Evolutionary conservation across 2,113 vertebrate genomes (phyloP).

Genomic region (Colossoma macropomum): DNA sequence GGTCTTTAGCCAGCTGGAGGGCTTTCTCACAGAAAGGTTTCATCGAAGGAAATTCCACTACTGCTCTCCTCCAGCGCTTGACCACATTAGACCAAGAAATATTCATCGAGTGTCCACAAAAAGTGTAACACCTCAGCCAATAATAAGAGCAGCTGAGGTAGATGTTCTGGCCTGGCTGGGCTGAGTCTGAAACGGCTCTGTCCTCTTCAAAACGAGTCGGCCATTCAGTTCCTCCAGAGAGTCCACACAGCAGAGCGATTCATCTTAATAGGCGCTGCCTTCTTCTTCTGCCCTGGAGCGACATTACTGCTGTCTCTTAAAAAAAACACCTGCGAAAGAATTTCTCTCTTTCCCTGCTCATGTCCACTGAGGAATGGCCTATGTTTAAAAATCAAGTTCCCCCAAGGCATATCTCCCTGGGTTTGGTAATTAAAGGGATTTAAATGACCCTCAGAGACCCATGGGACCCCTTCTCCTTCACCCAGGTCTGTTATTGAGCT

Average conservation of each 20-base stretch:
- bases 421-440: slow-evolving; percentile 72
- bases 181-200: background rate
- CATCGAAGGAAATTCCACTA: background rate
- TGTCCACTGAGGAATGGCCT: slow-evolving; percentile 58
- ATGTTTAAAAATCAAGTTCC: slow-evolving; percentile 58
- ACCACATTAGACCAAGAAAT: background rate
- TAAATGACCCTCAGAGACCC: slow-evolving; percentile 68
- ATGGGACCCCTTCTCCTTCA: slow-evolving; percentile 56
- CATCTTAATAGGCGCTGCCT: slow-evolving; percentile 26
- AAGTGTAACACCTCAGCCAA: background rate
- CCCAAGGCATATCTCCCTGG: slow-evolving; percentile 55
- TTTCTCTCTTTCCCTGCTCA: slow-evolving; percentile 42
- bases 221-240: slow-evolving; percentile 16
- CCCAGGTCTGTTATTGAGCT: slow-evolving; percentile 61
- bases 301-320: slow-evolving; percentile 51
- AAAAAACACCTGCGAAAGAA: slow-evolving; percentile 60
- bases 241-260: slow-evolving; percentile 12
- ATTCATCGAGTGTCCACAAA: background rate
- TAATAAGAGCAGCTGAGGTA: background rate
- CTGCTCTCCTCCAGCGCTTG: background rate
- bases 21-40: background rate
- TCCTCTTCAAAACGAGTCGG: slow-evolving; percentile 35
- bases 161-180: background rate
- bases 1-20: slow-evolving; percentile 9
- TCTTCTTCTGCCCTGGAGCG: slow-evolving; percentile 54